Base-by-base conservation (phyloP, 2,797 vertebrate genomes). In the Melanotaenia boesemani region DNA sequence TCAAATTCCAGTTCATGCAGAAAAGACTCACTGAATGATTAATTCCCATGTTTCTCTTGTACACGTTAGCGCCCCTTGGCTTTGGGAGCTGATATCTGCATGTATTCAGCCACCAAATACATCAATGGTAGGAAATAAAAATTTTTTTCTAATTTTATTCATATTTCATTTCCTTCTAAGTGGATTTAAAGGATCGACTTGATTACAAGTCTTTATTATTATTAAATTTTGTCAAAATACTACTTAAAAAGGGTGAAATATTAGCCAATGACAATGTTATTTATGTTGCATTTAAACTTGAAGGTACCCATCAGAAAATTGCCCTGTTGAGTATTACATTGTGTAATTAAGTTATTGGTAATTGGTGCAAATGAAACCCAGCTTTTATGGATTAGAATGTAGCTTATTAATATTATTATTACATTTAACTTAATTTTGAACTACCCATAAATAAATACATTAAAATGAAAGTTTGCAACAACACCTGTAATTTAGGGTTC, bases 21-120 rank as follows among this genome's bases (percentile, higher is more conserved):
- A 50, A 76, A 67, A 0, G 15, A 54, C 63, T 61, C 1, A 22
- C 48, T 82, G 5, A 77, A 65, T 76, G 22, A 85, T 79, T 79
- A 82, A 77, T 79, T 58, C 1, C 0, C 60, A 24, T 75, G 52
- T 86, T 79, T 84, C 37, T 81, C 60, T 76, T 80, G 56, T 79
- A 0, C 3, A 22, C 63, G 9, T 39, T 78, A 97, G 97, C 95
- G 97, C 26, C 97, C 97, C 56, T 86, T 98, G 82, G 88, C 96
- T 48, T 91, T 98, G 67, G 98, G 97, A 85, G 97, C 97, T 24
- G 98, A 99, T 81, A 95, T 99, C 70, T 98, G 96, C 79, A 96
- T 97, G 96, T 95, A 95, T 81, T 99, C 98, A 46, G 98, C 96
- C 57, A 97, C 97, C 76, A 99, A 99, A 72, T 99, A 99, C 83